Evolutionary conservation across 2,113 vertebrate genomes (phyloP).

Genomic region (Pseudopodoces humilis): DNA sequence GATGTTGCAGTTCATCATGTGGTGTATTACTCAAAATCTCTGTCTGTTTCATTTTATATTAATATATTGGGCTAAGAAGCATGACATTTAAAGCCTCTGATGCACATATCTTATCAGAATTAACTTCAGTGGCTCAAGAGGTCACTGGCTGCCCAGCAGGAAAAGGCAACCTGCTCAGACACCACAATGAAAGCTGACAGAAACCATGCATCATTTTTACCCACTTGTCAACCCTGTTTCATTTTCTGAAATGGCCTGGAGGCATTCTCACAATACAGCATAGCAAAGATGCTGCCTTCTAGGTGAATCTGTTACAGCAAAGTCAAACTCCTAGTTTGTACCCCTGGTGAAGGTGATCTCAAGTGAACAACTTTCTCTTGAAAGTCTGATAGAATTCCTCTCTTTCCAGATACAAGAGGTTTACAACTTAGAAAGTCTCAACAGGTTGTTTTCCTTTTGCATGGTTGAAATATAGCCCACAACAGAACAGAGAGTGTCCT

Average conservation of each 20-base stretch:
- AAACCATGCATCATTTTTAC: not conserved
- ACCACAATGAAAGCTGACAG: conserved; percentile 1
- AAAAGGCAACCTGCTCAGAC: not conserved
- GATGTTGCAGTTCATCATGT: not conserved
- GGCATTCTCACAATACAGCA: not conserved
- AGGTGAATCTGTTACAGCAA: not conserved
- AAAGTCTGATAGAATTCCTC: not conserved
- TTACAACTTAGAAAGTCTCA: not conserved
- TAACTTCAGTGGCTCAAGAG: not conserved
- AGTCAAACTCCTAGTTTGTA: not conserved
- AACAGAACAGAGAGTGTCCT: not conserved
- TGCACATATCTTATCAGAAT: not conserved
- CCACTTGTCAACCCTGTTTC: not conserved
- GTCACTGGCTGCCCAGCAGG: conserved; percentile 5
- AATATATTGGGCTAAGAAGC: not conserved
- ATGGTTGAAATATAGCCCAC: not conserved
- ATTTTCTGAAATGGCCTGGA: not conserved
- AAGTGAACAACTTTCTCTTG: not conserved
- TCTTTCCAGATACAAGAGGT: not conserved
- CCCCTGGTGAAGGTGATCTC: not conserved
- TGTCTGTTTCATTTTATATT: not conserved
- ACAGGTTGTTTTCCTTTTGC: not conserved
- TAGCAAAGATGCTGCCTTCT: not conserved
- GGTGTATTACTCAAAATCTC: not conserved
- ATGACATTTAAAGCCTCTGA: not conserved